Percentiles rank a stretch among this genome's conserved stretches.
These are phyloP conservation scores for Myripristis murdjan DNA, from an alignment of 2,797 vertebrate genomes.

Conservation along the genomic window DNA sequence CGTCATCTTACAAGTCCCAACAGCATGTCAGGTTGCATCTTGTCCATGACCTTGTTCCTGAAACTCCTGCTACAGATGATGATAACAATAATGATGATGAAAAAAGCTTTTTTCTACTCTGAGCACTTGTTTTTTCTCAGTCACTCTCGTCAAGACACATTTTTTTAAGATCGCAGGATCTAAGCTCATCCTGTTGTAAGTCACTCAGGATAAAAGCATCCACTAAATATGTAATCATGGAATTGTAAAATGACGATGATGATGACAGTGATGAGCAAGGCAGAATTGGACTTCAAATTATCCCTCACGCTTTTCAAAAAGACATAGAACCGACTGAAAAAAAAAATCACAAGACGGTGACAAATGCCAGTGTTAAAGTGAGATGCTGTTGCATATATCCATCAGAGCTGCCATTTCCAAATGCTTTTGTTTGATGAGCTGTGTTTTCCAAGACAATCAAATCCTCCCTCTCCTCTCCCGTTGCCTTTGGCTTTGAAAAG, in stretches of 20 bases:
- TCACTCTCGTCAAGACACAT: no score
- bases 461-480: slow-evolving; percentile 14
- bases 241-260: slow-evolving; percentile 12
- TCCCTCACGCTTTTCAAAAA: slow-evolving; percentile 25
- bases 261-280: slow-evolving; percentile 13
- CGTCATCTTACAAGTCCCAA: no score
- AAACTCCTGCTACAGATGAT: no score
- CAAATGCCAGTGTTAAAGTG: slow-evolving; percentile 18
- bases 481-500: slow-evolving; percentile 29
- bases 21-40: no score
- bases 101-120: no score
- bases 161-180: no score
- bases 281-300: slow-evolving; percentile 30
- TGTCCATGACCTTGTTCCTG: no score
- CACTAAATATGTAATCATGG: slow-evolving; percentile 5
- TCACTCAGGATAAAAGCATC: neutral
- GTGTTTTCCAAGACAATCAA: slow-evolving; percentile 34
- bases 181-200: neutral
- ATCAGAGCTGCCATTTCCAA: slow-evolving; percentile 44
- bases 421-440: slow-evolving; percentile 53
- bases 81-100: no score
- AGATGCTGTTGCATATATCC: slow-evolving; percentile 40
- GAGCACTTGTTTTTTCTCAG: no score
- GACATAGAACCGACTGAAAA: slow-evolving; percentile 9
- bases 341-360: slow-evolving; percentile 28